Base-by-base conservation (phyloP, 2,888 invertebrate species). In the Pandemis cinnamomeana region DNA sequence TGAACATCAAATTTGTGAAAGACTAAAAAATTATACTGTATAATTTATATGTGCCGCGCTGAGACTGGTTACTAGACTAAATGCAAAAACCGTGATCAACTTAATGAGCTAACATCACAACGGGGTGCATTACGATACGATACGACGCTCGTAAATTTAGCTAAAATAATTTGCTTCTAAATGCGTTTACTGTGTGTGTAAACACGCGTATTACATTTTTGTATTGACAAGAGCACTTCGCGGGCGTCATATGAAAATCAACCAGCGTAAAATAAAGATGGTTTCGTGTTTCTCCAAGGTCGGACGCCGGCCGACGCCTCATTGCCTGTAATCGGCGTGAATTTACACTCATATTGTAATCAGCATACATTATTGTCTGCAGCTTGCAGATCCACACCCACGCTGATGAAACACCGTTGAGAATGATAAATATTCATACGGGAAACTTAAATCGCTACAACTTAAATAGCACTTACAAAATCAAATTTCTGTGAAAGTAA, bases 351-450 rank as follows among this genome's bases (percentile, higher is more conserved):
- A 46, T 71, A 67, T 66, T 71, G 71, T 71, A 70, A 74, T 67
- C 67, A 67, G 70, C 74, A 70, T 70, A 69, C 69, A 60, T 70
- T 48, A 61, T 46, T 67, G 69, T 51, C 70, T 67, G 36, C 51
- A 36, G 53, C 20, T 7, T 27, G 58, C 61, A 69, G 70, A 74
- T 44, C 7, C 67, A 58, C 67, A 67, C 73, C 73, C 66, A 73
- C 73, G 51, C 73, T 41, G 66, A 66, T 74, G 71, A 55, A 70
- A 71, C 66, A 66, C 61, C 66, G 61, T 67, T 62, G 70, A 53
- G 60, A 74, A 62, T 74, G 55, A 74, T 74, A 67, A 67, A 71
- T 74, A 74, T 74, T 74, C 74, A 71, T 62, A 61, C 55, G 70
- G 66, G 67, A 74, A 74, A 71, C 66, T 62, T 36, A 53, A 67